phyloP scores from a whole-genome alignment of 2,113 vertebrate species.

The Chelonoidis abingdonii region DNA sequence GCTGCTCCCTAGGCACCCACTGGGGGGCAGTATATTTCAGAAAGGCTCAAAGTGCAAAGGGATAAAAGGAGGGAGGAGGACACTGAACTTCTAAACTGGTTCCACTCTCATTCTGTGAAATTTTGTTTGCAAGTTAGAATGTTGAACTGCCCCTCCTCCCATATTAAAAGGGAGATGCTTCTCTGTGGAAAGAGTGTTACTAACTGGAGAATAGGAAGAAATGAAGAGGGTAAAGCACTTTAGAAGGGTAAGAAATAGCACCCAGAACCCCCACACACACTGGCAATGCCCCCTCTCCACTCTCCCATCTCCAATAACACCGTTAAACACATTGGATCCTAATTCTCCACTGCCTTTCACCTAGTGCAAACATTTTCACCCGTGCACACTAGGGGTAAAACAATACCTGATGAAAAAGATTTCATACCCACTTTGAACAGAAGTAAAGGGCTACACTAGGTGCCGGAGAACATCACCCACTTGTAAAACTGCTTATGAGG shows the following conservation, averaged over 20 bases:
- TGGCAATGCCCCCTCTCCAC: background rate
- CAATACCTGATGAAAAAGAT: background rate
- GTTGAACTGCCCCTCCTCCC: background rate
- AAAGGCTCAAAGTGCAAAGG: background rate
- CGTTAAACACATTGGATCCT: background rate
- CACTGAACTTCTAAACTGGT: accelerated
- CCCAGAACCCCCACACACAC: background rate
- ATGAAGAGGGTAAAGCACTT: background rate
- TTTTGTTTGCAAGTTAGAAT: background rate
- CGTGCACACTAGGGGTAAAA: background rate
- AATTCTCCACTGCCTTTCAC: background rate
- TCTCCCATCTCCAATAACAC: accelerated
- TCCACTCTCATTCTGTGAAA: accelerated
- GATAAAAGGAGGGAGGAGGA: background rate
- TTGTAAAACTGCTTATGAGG: background rate
- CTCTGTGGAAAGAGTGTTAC: background rate
- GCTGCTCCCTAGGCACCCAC: background rate
- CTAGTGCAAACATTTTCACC: background rate
- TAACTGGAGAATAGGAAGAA: background rate
- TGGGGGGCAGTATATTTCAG: slow-evolving; percentile 62
- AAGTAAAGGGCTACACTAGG: background rate
- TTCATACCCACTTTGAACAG: background rate
- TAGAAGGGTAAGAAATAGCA: background rate
- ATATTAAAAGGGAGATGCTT: background rate
- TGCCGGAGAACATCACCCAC: background rate